Conservation (phyloP, 2,113 vertebrate genomes). For the Antechinus flavipes region DNA sequence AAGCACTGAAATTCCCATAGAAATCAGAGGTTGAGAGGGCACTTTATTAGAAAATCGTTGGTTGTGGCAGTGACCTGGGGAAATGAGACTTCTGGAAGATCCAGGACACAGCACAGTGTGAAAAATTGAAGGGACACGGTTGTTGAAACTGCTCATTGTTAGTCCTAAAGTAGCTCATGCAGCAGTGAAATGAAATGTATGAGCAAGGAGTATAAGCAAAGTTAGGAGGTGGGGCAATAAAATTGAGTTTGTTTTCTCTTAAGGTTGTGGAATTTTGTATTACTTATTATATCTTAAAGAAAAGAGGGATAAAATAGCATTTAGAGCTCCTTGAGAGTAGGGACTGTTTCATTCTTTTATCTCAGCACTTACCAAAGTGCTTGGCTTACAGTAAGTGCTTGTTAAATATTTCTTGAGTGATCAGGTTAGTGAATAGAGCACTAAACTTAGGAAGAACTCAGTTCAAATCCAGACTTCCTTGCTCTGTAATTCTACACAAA, state of each 20-base stretch:
- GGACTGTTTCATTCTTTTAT: background rate
- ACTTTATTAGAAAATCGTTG: conserved; percentile 44
- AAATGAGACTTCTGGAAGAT: conserved; percentile 18
- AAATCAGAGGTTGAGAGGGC: conserved; percentile 18
- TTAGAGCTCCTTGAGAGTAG: background rate
- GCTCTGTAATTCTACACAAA: conserved; percentile 12
- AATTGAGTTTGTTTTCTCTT: background rate
- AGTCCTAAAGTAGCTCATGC: background rate
- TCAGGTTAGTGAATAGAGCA: background rate
- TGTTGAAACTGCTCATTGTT: background rate
- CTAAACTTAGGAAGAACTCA: background rate
- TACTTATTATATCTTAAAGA: conserved; percentile 19
- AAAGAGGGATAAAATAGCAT: conserved; percentile 35
- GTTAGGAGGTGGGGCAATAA: background rate
- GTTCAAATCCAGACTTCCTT: conserved; percentile 38
- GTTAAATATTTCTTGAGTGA: background rate
- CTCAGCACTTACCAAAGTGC: background rate
- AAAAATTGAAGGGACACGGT: conserved; percentile 3
- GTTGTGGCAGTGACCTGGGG: background rate
- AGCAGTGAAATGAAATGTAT: background rate
- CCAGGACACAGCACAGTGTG: background rate
- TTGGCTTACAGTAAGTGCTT: background rate
- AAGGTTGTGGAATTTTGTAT: background rate
- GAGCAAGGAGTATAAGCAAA: background rate
- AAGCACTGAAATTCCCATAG: conserved; percentile 24